Evolutionary conservation across 2,888 invertebrate genomes (phyloP), one percentile per base, ranked within the genome.

Genomic region (Smittia sp.): DNA sequence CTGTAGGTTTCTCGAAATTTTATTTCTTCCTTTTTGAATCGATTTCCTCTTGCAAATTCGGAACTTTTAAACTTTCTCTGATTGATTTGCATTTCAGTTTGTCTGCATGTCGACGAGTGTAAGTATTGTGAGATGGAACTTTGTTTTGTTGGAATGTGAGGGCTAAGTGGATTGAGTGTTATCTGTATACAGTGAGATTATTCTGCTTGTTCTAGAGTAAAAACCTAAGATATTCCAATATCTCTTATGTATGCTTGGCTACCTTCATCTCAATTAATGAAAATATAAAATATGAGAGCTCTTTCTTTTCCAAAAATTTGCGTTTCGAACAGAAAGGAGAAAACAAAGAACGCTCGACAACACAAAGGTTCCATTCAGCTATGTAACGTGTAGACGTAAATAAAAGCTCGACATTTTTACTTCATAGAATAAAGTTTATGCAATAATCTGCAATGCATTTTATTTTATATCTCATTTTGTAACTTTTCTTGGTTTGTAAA

Each of bases 271-370:
- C 3, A 58, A 22, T 58, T 22, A 7, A 9, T 22, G 22, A 58
- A 58, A 58, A 2, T 58, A 58, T 58, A 58, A 58, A 58, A 58
- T 13, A 13, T 58, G 22, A 58, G 58, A 70, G 69, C 69, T 70
- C 69, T 70, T 70, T 70, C 69, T 52, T n/a, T 70, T 70, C 69
- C 69, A 70, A 70, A 70, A 70, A 54, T 54, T 13, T 54, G 39
- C 39, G 65, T 65, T 6, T 25, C 27, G 25, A 65, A n/a, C 62
- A n/a, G 62, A 25, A 65, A 15, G 25, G 32, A 65, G 22, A 65
- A 65, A 65, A 65, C 65, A 11, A 11, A 24, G 25, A 65, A 65
- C 9, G 25, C 32, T 58, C 18, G 58, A 58, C 58, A 22, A 58
- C 58, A 58, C n/a, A 38, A 66, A 66, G 11, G 20, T 66, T 9